phyloP scores from a whole-genome alignment of 2,113 vertebrate genomes.

The Rhynchomys soricoides region DNA sequence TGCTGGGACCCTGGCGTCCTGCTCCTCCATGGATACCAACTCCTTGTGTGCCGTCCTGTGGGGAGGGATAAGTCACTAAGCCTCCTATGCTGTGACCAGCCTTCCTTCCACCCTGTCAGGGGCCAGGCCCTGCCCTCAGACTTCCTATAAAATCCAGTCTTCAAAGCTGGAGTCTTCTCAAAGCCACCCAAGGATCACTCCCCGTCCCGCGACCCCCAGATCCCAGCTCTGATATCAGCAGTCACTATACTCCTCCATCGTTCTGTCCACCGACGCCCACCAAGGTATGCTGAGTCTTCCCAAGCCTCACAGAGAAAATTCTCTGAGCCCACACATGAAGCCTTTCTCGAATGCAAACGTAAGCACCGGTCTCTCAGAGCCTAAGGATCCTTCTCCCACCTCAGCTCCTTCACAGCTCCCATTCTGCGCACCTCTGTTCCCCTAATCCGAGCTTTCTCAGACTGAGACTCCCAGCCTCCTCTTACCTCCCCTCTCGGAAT shows the following conservation, averaged over 20 bases:
- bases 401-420: background rate
- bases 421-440: background rate
- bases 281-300: background rate
- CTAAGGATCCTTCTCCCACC: background rate
- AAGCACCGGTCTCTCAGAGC: background rate
- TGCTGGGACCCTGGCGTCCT: constrained; percentile 57
- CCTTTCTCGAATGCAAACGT: background rate
- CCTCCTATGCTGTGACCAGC: background rate
- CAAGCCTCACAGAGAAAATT: background rate
- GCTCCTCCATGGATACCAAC: constrained; percentile 66
- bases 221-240: background rate
- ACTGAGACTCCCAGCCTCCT: background rate
- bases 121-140: background rate
- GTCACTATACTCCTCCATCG: background rate
- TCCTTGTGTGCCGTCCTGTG: constrained; percentile 86
- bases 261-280: background rate
- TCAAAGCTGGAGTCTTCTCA: constrained; percentile 38
- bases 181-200: background rate
- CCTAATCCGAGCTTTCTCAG: background rate
- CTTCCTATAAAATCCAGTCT: background rate
- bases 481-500: background rate
- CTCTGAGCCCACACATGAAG: background rate
- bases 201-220: background rate
- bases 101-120: background rate
- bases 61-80: constrained; percentile 27